Percentiles rank a stretch among this genome's conserved stretches.
Evolutionary conservation across 2,113 vertebrate species (phyloP).

Genomic region (Lagopus muta): DNA sequence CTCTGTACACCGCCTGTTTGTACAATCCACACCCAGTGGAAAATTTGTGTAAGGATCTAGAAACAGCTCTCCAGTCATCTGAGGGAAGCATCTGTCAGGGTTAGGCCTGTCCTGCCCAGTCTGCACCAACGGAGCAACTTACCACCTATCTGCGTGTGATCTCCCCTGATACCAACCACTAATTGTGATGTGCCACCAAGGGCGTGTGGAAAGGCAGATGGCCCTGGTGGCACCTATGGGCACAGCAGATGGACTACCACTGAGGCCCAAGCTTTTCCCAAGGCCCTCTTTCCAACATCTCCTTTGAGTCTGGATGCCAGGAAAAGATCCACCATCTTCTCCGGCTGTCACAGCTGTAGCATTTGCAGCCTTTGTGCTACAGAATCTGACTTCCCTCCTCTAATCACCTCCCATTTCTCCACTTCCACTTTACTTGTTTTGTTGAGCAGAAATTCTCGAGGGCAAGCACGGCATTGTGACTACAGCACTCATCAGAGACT

Average conservation of each 20-base stretch:
- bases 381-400: neutral
- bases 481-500: neutral
- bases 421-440: conserved; percentile 29
- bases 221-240: neutral
- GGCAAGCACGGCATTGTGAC: neutral
- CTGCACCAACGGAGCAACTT: neutral
- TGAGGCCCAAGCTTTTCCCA: neutral
- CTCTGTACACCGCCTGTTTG: neutral
- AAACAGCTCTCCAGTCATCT: neutral
- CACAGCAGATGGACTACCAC: neutral
- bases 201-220: neutral
- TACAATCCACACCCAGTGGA: neutral
- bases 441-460: neutral
- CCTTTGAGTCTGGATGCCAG: neutral
- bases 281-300: neutral
- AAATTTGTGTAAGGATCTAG: neutral
- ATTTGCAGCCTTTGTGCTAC: neutral
- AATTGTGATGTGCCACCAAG: rapidly evolving
- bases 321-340: neutral
- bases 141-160: neutral
- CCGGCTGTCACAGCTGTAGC: neutral
- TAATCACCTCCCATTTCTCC: conserved; percentile 13
- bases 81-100: neutral
- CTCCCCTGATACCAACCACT: rapidly evolving
- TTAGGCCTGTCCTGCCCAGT: neutral